These are phyloP conservation scores for Nothocercus nigrocapillus DNA, from an alignment of 2,113 vertebrate genomes.

Conservation along the genomic window DNA sequence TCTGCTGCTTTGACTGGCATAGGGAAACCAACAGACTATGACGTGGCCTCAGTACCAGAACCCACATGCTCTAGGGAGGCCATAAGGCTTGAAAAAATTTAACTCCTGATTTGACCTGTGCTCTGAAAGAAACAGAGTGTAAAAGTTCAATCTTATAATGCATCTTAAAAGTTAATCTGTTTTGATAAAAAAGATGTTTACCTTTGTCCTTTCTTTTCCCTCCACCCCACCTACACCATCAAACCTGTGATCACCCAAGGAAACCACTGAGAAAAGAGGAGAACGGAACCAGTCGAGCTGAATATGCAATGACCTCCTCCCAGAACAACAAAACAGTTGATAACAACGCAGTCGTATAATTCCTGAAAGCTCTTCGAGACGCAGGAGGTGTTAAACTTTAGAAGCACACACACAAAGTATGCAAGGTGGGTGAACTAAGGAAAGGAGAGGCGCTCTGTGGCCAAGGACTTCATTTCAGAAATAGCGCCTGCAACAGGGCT, in stretches of 20 bases:
- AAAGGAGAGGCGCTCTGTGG: conserved; percentile 34
- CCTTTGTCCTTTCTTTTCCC: conserved; percentile 45
- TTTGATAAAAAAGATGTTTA: conserved; percentile 35
- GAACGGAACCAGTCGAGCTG: conserved; percentile 91
- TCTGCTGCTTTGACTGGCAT: not conserved
- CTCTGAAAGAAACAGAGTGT: not conserved
- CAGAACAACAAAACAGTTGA: conserved; percentile 89
- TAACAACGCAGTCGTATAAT: conserved; percentile 91
- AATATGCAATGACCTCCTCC: conserved; percentile 97
- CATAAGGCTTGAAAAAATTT: not conserved
- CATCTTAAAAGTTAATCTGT: not conserved
- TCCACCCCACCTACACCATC: not conserved
- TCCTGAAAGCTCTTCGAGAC: not conserved
- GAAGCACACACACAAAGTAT: conserved; percentile 48
- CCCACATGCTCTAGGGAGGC: not conserved
- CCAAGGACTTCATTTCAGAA: conserved; percentile 70
- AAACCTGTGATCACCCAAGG: conserved; percentile 74
- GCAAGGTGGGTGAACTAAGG: conserved; percentile 65
- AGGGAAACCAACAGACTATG: not conserved
- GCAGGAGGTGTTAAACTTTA: conserved; percentile 63
- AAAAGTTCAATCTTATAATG: not conserved
- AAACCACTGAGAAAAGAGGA: conserved; percentile 98
- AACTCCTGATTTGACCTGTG: not conserved
- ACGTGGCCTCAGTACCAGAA: not conserved
- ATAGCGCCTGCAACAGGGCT: conserved; percentile 73